Base-by-base conservation (phyloP, 2,113 vertebrate species). In the Numenius arquata region DNA sequence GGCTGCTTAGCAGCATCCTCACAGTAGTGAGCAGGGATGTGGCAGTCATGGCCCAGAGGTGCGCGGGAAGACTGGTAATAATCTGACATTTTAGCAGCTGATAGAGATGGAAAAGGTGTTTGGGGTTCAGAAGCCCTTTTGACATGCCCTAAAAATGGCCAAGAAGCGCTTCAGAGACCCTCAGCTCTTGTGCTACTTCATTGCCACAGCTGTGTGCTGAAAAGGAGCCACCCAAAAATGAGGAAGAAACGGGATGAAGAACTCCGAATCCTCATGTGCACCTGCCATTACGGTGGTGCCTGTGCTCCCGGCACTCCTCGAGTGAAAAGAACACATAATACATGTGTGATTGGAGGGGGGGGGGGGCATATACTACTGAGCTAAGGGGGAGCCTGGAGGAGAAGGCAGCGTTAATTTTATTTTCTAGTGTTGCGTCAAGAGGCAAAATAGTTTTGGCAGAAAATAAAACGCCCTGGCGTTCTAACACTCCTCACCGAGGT, bases 1-100 rank as follows among this genome's bases (percentile, higher is more conserved):
- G 96, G 59, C 89, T 92, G 19, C 84, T 72, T 71, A n/a, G 71
- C 81, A 88, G 66, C 52, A 62, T 90, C 47, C 63, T 91, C 74
- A 47, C 23, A 89, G 52, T 9, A 63, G 52, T 0, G 0, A 87
- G 77, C 32, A 65, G 56, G n/a, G 55, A 90, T 45, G 45, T 1
- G 2, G 32, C 36, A 75, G 12, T 34, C 20, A 15, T 4, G 5
- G 47, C 19, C 58, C 40, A 40, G 9, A 56, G 26, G 47, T 13
- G 27, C 2, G 2, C 0, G 0, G 36, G 10, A 83, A 95, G 29
- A 47, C 22, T 41, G 63, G 36, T n/a, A 76, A 85, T 58, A 78
- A 75, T 38, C 34, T 50, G 40, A 48, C 15, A 47, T 89, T 74
- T 86, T 63, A 86, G 79, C n/a, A 72, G 30, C 22, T 72, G n/a